Conservation (phyloP, 2,888 invertebrate species). For the Xestia xanthographa region DNA sequence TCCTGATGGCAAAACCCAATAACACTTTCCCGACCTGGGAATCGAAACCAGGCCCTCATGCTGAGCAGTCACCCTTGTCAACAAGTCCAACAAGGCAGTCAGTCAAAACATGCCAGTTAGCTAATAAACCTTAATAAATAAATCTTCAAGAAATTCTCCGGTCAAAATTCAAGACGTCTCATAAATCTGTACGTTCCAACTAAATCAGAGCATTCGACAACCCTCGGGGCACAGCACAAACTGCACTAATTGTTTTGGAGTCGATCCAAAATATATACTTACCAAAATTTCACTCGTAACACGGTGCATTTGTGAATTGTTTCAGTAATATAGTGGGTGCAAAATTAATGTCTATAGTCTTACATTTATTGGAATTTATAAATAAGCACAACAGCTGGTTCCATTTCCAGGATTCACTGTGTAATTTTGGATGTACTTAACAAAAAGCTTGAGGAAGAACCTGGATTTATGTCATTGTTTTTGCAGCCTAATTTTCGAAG, state of each 20-base stretch:
- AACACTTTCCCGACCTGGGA: too few species aligned
- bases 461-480: slow-evolving; percentile 47
- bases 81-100: too few species aligned
- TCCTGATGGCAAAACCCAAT: too few species aligned
- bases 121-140: slow-evolving; percentile 16
- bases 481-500: slow-evolving; percentile 21
- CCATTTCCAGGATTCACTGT: slow-evolving; percentile 10
- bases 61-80: too few species aligned
- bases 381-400: slow-evolving; percentile 38
- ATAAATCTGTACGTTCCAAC: slow-evolving; percentile 38
- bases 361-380: slow-evolving; percentile 54
- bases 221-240: slow-evolving; percentile 67
- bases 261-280: slow-evolving; percentile 88
- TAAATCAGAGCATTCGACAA: slow-evolving; percentile 52
- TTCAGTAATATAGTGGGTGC: slow-evolving; percentile 61
- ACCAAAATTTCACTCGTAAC: slow-evolving; percentile 84
- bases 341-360: slow-evolving; percentile 54
- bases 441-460: slow-evolving; percentile 21
- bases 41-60: too few species aligned
- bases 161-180: slow-evolving; percentile 49
- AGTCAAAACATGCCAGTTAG: neutral
- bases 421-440: slow-evolving; percentile 36
- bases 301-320: slow-evolving; percentile 80
- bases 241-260: slow-evolving; percentile 89
- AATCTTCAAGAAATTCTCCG: slow-evolving; percentile 28